Conservation (phyloP, 1,140 invertebrate genomes). For the Monomorium pharaonis region DNA sequence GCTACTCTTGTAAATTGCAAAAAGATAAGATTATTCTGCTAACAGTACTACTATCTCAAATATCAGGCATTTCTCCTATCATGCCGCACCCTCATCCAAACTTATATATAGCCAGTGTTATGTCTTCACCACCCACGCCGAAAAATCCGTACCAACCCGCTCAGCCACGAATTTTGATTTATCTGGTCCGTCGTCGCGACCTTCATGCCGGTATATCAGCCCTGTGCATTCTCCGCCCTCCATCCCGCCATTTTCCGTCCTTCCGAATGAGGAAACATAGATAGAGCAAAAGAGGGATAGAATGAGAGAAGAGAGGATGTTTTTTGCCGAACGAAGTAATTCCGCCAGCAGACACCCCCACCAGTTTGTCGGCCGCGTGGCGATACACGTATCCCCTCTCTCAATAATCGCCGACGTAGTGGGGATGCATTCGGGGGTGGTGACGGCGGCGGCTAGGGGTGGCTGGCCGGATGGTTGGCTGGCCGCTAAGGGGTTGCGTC, state of each 20-base stretch:
- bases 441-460: conserved; percentile 49
- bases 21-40: neutral
- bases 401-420: conserved; percentile 47
- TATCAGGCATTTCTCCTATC: neutral
- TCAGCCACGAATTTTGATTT: conserved; percentile 68
- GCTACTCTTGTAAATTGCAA: neutral
- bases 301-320: conserved; percentile 30
- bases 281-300: neutral
- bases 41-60: neutral
- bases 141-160: conserved; percentile 36
- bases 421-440: conserved; percentile 66
- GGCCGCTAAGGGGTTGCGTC: conserved; percentile 69
- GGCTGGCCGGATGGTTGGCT: conserved; percentile 67
- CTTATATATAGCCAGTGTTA: neutral
- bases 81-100: neutral
- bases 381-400: conserved; percentile 70
- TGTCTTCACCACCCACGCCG: neutral
- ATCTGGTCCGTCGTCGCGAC: conserved; percentile 60
- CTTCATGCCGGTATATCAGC: conserved; percentile 65
- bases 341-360: conserved; percentile 76
- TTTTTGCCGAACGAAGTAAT: conserved; percentile 75
- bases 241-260: conserved; percentile 23
- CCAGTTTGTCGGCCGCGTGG: conserved; percentile 71
- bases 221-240: conserved; percentile 34
- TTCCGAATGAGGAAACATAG: neutral